Conservation (phyloP, 2,888 invertebrate genomes). For the Phanerotoma sp. region DNA sequence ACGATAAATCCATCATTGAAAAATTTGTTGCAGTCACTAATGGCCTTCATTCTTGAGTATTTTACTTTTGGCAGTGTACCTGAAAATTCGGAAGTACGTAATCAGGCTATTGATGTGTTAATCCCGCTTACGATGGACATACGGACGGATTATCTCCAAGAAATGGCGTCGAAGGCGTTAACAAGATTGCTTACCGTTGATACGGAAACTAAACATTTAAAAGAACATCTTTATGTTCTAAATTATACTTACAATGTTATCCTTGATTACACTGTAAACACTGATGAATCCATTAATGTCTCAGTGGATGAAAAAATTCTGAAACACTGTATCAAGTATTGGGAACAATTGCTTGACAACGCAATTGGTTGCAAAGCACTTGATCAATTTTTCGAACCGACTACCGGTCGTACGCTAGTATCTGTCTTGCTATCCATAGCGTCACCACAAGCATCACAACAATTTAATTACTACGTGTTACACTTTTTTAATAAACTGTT, state of each 20-base stretch:
- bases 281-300: conserved; percentile 48
- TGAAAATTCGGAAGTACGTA: conserved; percentile 66
- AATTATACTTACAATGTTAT: conserved; percentile 70
- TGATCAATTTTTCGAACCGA: conserved; percentile 74
- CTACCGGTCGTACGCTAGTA: conserved; percentile 70
- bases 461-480: conserved; percentile 76
- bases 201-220: conserved; percentile 67
- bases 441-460: conserved; percentile 68
- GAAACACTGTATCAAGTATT: conserved; percentile 75
- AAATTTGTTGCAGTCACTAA: conserved; percentile 65
- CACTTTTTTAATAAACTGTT: conserved; percentile 78
- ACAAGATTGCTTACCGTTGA: conserved; percentile 66
- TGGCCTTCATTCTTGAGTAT: conserved; percentile 67
- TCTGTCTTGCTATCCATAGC: conserved; percentile 80
- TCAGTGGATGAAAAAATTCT: conserved; percentile 65
- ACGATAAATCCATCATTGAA: conserved; percentile 67
- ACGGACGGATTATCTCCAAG: conserved; percentile 73
- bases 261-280: conserved; percentile 62
- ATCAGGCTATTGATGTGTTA: conserved; percentile 68
- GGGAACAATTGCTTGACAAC: conserved; percentile 84
- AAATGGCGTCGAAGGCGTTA: conserved; percentile 65
- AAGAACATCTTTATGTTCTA: conserved; percentile 67
- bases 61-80: conserved; percentile 59
- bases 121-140: conserved; percentile 77
- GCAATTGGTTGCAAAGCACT: conserved; percentile 79